Conservation (phyloP, 2,113 vertebrate species). For the Apus apus region DNA sequence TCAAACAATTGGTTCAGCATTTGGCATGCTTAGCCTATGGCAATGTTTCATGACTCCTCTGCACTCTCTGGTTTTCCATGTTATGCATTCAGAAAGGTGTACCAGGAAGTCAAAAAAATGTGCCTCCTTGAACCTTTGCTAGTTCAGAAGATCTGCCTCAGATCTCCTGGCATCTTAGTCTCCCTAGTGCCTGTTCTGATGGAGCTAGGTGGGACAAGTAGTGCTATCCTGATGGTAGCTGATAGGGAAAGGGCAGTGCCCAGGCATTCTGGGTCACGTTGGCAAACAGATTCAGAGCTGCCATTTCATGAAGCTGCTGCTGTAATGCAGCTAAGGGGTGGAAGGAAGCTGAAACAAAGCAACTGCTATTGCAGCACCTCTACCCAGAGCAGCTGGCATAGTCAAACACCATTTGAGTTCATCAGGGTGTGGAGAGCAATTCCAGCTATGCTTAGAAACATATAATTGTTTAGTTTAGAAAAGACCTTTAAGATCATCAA, state of each 20-base stretch:
- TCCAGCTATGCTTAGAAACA: background rate
- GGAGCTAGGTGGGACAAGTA: background rate
- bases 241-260: background rate
- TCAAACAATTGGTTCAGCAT: background rate
- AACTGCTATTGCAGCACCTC: background rate
- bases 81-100: background rate
- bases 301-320: fast-evolving
- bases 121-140: background rate
- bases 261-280: fast-evolving
- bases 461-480: too few relatives aligned
- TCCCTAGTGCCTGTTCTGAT: background rate
- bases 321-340: background rate
- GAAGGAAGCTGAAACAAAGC: background rate
- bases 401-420: background rate
- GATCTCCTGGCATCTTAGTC: background rate
- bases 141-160: background rate
- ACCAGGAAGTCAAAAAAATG: background rate
- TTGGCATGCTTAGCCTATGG: fast-evolving
- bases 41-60: background rate
- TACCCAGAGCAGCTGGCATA: background rate
- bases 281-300: background rate
- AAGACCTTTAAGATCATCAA: too few relatives aligned
- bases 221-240: background rate
- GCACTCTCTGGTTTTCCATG: background rate
- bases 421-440: background rate